Evolutionary conservation across 1,140 invertebrate genomes (phyloP).

Genomic region (Zeugodacus cucurbitae): DNA sequence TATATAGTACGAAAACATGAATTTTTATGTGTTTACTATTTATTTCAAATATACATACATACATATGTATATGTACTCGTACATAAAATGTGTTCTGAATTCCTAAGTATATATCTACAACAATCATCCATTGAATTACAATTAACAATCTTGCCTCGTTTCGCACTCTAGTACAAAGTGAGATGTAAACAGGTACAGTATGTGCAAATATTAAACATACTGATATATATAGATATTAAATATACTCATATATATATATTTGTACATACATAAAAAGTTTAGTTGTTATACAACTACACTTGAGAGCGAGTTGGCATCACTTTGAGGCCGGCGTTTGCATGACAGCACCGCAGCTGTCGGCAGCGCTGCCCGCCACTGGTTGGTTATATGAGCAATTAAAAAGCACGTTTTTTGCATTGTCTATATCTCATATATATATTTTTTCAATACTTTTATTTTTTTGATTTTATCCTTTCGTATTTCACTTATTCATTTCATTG

Average conservation of each 20-base stretch:
- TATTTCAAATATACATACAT: not conserved
- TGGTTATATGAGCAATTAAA: not conserved
- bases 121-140: not conserved
- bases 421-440: not conserved
- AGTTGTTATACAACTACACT: not conserved
- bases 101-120: not conserved
- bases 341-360: not conserved
- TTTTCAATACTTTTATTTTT: not conserved
- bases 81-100: not conserved
- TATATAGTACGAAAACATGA: not conserved
- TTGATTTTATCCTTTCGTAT: not conserved
- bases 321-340: not conserved
- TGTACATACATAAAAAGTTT: not conserved
- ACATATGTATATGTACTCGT: not conserved
- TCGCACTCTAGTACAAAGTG: not conserved
- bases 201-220: slow-evolving; percentile 1
- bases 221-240: not conserved
- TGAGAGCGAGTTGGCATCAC: not conserved
- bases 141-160: not conserved
- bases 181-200: slow-evolving; percentile 19
- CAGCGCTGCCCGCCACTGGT: not conserved
- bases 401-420: not conserved
- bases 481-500: not conserved
- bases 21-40: not conserved
- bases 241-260: not conserved